These are phyloP conservation scores for Lochmaea crataegi DNA, from an alignment of 2,888 invertebrate species.

Conservation along the genomic window DNA sequence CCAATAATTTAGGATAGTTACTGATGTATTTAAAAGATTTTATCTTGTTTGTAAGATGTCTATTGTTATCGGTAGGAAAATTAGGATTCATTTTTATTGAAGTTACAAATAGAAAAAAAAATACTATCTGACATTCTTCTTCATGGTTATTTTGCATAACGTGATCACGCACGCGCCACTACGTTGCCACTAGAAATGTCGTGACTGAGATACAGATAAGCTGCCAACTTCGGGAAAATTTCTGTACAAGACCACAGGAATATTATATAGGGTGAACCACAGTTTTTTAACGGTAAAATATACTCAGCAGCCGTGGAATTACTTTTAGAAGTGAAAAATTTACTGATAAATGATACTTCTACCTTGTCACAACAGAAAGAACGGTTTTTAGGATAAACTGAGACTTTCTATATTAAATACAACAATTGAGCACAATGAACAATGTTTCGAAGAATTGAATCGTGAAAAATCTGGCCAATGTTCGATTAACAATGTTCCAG, in stretches of 20 bases:
- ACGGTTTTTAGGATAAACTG: too few species aligned
- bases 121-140: slow-evolving; percentile 7
- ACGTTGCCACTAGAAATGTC: slow-evolving; percentile 57
- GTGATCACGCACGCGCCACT: slow-evolving; percentile 51
- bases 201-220: slow-evolving; percentile 55
- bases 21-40: background rate
- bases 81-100: background rate
- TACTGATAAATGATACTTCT: too few species aligned
- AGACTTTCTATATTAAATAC: too few species aligned
- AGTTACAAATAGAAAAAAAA: background rate
- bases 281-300: background rate
- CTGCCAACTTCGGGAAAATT: slow-evolving; percentile 44
- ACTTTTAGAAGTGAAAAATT: too few species aligned
- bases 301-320: background rate
- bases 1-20: background rate
- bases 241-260: slow-evolving; percentile 1
- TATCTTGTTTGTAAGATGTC: background rate
- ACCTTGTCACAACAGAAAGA: too few species aligned
- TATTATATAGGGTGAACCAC: background rate
- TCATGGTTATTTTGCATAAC: slow-evolving; percentile 25
- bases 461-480: too few species aligned
- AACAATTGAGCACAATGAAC: too few species aligned
- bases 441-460: too few species aligned
- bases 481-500: too few species aligned
- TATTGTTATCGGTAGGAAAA: background rate